These are phyloP conservation scores for Rutilus rutilus DNA, from an alignment of 2,113 vertebrate genomes.

Conservation along the genomic window DNA sequence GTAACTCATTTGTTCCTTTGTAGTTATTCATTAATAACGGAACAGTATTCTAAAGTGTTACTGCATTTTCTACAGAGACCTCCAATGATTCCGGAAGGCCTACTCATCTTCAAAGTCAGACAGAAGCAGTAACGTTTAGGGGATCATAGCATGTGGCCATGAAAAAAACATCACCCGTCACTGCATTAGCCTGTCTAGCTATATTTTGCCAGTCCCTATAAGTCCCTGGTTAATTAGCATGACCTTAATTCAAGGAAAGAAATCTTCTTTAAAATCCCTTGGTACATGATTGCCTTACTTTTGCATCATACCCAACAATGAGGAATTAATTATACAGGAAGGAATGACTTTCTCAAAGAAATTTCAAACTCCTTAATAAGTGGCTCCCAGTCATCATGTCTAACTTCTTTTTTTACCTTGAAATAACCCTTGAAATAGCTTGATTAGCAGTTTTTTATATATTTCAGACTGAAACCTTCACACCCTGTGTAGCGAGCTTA, in stretches of 20 bases:
- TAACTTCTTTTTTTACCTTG: not conserved
- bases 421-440: not conserved
- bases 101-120: not conserved
- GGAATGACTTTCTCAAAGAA: not conserved
- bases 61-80: not conserved
- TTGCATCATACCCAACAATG: constrained; percentile 38
- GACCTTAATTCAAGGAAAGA: constrained; percentile 33
- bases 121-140: not conserved
- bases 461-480: not conserved
- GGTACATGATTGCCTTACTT: constrained; percentile 18
- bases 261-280: constrained; percentile 17
- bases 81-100: not conserved
- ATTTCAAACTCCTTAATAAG: not conserved
- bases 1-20: too few species aligned
- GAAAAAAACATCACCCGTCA: constrained; percentile 12
- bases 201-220: not conserved
- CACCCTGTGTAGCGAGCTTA: too few species aligned
- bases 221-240: constrained; percentile 1
- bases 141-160: not conserved
- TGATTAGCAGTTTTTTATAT: not conserved
- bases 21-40: too few species aligned
- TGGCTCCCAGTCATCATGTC: not conserved
- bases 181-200: not conserved
- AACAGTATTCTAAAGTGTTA: too few species aligned
- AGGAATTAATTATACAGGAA: constrained; percentile 21